phyloP scores from a whole-genome alignment of 2,797 vertebrate species.

The Enteromius mattozi region DNA sequence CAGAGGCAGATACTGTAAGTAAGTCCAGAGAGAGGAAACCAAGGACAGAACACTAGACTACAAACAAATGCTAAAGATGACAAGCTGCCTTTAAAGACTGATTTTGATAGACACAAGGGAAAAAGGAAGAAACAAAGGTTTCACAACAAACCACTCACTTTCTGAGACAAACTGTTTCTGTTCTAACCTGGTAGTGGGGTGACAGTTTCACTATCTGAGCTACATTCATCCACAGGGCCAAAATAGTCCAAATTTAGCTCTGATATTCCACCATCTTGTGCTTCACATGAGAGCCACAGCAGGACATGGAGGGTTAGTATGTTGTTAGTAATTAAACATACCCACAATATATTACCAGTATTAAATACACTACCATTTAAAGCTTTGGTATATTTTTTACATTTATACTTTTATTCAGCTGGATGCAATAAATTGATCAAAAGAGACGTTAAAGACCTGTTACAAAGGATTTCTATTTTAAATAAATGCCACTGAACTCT shows the following conservation, averaged over 20 bases:
- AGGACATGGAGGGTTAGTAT: conserved; percentile 76
- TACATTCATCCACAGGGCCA: conserved; percentile 90
- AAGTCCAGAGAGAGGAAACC: conserved; percentile 40
- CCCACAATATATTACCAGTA: not conserved
- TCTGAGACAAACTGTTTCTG: conserved; percentile 53
- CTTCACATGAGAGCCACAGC: conserved; percentile 84
- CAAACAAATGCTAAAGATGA: conserved; percentile 28
- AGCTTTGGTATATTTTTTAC: not conserved
- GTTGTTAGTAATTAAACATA: conserved; percentile 34
- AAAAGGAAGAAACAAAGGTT: conserved; percentile 8
- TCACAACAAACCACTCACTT: conserved; percentile 4
- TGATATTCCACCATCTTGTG: conserved; percentile 76
- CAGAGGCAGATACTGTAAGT: conserved; percentile 38
- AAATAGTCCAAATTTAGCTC: conserved; percentile 94
- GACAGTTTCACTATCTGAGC: conserved; percentile 85
- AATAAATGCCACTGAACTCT: not conserved
- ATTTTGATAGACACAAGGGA: conserved; percentile 4
- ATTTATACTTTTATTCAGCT: not conserved
- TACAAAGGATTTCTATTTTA: too few species aligned
- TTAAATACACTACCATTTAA: not conserved
- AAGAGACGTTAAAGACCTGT: not conserved
- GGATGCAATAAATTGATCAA: not conserved
- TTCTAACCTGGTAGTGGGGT: conserved; percentile 91
- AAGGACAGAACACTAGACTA: conserved; percentile 34
- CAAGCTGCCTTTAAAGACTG: conserved; percentile 15